phyloP scores from a whole-genome alignment of 2,113 vertebrate genomes.

The Vicugna pacos region DNA sequence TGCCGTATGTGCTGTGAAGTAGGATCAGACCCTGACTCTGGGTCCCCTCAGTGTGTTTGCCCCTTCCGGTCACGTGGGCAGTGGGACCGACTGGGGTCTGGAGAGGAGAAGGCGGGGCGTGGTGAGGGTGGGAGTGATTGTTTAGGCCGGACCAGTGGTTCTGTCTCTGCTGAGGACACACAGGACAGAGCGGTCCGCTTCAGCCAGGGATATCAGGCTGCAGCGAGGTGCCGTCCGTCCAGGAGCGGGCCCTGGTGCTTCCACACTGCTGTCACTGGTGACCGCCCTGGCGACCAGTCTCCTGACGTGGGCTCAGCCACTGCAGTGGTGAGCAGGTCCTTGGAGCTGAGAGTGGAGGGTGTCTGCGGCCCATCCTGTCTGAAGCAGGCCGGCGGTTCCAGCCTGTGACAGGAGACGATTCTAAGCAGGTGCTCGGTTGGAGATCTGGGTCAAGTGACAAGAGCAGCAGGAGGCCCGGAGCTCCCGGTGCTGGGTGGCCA shows the following conservation, averaged over 20 bases:
- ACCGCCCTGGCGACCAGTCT: background rate
- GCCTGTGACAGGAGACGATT: background rate
- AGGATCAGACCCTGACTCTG: background rate
- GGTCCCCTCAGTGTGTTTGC: background rate
- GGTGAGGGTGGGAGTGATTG: background rate
- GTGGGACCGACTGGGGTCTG: background rate
- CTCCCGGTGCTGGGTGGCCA: background rate
- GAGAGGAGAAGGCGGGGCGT: background rate
- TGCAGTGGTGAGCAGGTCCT: background rate
- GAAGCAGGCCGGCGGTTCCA: background rate
- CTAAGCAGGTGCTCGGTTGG: background rate
- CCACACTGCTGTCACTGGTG: background rate
- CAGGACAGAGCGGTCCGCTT: background rate
- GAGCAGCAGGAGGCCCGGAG: background rate
- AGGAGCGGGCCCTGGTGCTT: background rate
- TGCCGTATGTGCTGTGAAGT: background rate
- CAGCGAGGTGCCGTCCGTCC: background rate
- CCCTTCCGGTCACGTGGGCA: background rate
- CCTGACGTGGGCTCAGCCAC: background rate
- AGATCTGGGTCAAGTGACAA: background rate
- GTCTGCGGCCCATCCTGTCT: background rate
- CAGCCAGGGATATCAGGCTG: background rate
- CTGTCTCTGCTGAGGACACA: background rate
- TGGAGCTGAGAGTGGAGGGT: too few relatives aligned
- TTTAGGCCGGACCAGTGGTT: background rate